Conservation (phyloP, 2,113 vertebrate species). For the Meles meles region DNA sequence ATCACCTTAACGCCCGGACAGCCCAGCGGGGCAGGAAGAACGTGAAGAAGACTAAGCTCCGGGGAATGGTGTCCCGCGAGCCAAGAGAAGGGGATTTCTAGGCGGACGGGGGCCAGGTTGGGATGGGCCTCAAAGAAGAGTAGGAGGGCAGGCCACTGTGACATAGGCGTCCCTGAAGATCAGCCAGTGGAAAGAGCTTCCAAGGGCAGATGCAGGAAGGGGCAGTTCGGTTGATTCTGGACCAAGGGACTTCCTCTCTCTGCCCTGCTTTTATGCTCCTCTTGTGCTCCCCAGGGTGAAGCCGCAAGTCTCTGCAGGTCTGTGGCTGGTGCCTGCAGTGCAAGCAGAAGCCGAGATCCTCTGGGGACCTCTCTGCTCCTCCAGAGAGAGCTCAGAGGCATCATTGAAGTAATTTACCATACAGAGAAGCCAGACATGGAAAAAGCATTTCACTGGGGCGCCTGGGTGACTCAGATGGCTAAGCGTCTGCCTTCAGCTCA, state of each 20-base stretch:
- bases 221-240: accelerated
- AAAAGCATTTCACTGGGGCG: background rate
- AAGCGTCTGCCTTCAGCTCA: too few species aligned
- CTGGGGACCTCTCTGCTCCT: background rate
- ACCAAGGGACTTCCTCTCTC: background rate
- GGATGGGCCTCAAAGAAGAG: background rate
- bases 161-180: too few species aligned
- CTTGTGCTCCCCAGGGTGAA: background rate
- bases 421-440: background rate
- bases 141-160: too few species aligned
- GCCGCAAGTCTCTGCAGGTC: too few species aligned
- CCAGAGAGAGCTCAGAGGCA: background rate
- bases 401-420: background rate
- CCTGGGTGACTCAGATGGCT: too few species aligned
- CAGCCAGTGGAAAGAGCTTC: background rate
- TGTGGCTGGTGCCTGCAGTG: background rate
- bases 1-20: background rate
- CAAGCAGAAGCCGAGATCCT: background rate
- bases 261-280: background rate
- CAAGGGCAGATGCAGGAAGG: background rate
- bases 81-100: background rate
- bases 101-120: accelerated
- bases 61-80: background rate
- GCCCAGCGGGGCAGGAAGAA: background rate
- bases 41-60: background rate